These are phyloP conservation scores for Gallinago jamesoni DNA, from an alignment of 2,113 vertebrate species.

Conservation along the genomic window DNA sequence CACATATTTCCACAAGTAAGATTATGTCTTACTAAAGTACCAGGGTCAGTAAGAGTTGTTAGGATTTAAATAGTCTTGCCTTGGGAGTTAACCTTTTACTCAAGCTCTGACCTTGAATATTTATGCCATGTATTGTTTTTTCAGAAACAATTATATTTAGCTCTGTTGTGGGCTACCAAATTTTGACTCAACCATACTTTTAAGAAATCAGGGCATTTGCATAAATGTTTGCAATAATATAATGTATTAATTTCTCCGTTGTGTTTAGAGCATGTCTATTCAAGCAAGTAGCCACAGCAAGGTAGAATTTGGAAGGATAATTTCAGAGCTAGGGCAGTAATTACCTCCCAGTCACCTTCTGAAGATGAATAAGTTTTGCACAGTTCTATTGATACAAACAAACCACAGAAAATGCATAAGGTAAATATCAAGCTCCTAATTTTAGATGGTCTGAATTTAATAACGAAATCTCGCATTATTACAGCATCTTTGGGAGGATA, in stretches of 20 bases:
- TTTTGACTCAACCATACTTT: not conserved
- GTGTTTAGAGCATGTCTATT: not conserved
- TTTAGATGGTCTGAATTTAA: not conserved
- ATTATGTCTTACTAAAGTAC: not conserved
- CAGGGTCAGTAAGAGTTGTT: not conserved
- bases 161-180: not conserved
- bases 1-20: not conserved
- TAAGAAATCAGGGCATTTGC: not conserved
- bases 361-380: not conserved
- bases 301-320: not conserved
- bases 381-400: not conserved
- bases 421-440: not conserved
- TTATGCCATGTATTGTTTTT: not conserved
- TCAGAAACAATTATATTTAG: not conserved
- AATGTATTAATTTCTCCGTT: not conserved
- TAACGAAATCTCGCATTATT: not conserved
- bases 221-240: not conserved
- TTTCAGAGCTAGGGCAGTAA: not conserved
- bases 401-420: not conserved
- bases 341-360: not conserved
- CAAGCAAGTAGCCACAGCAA: not conserved
- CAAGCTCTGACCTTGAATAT: not conserved
- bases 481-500: not conserved
- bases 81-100: not conserved
- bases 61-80: not conserved